Conservation (phyloP, 23 tunicate genomes). For the Phallusia fumigata region DNA sequence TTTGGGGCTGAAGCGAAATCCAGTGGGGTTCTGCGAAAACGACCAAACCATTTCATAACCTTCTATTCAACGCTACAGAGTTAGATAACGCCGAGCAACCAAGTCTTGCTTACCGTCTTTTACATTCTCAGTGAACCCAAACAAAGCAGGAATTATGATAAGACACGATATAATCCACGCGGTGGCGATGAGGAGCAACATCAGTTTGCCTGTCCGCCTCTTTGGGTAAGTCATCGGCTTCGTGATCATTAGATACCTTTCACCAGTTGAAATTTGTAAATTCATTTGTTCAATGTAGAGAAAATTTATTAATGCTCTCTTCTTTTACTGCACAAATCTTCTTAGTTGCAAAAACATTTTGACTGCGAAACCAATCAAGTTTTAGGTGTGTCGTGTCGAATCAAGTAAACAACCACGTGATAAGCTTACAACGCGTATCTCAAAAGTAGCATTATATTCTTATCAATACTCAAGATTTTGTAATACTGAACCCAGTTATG, state of each 20-base stretch:
- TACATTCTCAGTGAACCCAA: conserved; percentile 79
- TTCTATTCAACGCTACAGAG: no score
- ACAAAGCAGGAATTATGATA: conserved; percentile 79
- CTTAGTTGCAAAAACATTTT: no score
- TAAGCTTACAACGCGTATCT: no score
- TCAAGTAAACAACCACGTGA: no score
- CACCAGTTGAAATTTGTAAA: neutral
- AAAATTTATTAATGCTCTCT: no score
- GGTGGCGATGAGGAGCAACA: conserved; percentile 58
- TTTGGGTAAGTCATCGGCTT: conserved; percentile 89
- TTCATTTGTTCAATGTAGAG: no score
- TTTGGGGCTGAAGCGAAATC: neutral
- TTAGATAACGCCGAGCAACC: neutral
- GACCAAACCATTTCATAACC: neutral
- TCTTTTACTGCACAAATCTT: no score
- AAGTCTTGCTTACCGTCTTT: conserved; percentile 59
- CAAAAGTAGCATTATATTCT: no score
- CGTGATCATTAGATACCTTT: conserved; percentile 87
- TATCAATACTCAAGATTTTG: no score
- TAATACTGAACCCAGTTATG: no score
- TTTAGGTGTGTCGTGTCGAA: no score
- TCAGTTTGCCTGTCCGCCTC: conserved; percentile 59
- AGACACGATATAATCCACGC: conserved; percentile 82
- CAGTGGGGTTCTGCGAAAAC: conserved; percentile 11
- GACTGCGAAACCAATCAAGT: no score